Conservation (phyloP, 2,888 invertebrate genomes). For the Leucozona laternaria region DNA sequence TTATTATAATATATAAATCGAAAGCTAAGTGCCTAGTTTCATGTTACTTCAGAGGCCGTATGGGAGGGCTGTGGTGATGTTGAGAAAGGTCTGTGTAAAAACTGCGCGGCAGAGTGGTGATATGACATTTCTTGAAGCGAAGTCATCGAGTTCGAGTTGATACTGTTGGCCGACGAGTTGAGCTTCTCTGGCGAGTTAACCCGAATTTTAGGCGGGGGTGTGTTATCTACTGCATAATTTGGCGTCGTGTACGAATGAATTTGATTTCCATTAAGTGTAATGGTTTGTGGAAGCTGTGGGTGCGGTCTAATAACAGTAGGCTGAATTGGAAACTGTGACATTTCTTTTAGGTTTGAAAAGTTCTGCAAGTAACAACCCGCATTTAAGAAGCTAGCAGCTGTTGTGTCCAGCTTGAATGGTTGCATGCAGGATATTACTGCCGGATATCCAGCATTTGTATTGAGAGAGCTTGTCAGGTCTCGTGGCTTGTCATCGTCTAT, state of each 20-base stretch:
- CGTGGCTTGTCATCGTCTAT: conserved; percentile 83
- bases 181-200: conserved; percentile 83
- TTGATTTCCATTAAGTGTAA: conserved; percentile 81
- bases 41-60: conserved; percentile 82
- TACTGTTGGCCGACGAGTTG: conserved; percentile 81
- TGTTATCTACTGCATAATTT: conserved; percentile 65
- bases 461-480: conserved; percentile 80
- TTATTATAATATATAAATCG: conserved; percentile 49
- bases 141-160: conserved; percentile 76
- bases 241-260: conserved; percentile 77
- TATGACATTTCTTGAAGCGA: conserved; percentile 79
- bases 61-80: conserved; percentile 83
- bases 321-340: conserved; percentile 83
- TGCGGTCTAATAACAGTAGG: conserved; percentile 83
- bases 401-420: conserved; percentile 81
- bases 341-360: conserved; percentile 83
- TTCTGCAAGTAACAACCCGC: conserved; percentile 83
- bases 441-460: conserved; percentile 77
- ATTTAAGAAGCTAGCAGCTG: conserved; percentile 82
- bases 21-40: conserved; percentile 77
- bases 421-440: conserved; percentile 80
- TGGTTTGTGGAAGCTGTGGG: conserved; percentile 82
- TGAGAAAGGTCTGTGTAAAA: conserved; percentile 83
- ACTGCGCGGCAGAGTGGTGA: conserved; percentile 79
- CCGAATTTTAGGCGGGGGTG: conserved; percentile 82